These are phyloP conservation scores for Nymphalis io DNA, from an alignment of 1,140 invertebrate species.

Conservation along the genomic window DNA sequence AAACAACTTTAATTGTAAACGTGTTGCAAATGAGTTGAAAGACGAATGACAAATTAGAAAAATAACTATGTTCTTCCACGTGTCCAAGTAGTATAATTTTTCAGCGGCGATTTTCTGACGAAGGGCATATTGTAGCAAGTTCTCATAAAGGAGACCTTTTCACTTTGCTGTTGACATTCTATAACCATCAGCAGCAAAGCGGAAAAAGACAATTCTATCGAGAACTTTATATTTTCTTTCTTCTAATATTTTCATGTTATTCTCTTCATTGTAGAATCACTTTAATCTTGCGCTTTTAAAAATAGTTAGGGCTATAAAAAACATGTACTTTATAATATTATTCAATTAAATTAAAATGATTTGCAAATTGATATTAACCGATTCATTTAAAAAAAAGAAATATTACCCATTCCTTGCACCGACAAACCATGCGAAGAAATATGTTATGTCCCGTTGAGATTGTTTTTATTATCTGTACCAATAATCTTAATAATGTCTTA, in stretches of 20 bases:
- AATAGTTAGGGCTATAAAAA: not conserved
- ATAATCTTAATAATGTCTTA: no score
- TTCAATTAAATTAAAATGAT: no score
- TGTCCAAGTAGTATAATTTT: not conserved
- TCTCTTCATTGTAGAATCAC: not conserved
- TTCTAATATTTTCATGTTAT: slow-evolving; percentile 30
- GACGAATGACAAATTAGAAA: not conserved
- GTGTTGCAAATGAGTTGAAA: no score
- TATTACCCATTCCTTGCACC: no score
- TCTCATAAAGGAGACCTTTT: slow-evolving; percentile 81
- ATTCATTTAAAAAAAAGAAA: no score
- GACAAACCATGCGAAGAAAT: no score
- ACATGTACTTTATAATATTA: not conserved
- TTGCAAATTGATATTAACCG: no score
- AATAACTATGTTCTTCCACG: not conserved
- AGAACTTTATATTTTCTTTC: slow-evolving; percentile 65
- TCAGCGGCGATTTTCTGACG: not conserved
- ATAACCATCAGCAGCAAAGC: slow-evolving; percentile 77
- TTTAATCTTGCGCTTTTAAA: not conserved
- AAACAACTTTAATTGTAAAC: no score
- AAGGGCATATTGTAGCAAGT: slow-evolving; percentile 49
- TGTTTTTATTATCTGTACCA: no score
- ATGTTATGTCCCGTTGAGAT: no score
- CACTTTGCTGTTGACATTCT: slow-evolving; percentile 76
- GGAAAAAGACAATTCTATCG: slow-evolving; percentile 80